These are phyloP conservation scores for Bambusicola thoracicus DNA, from an alignment of 2,113 vertebrate species.

Conservation along the genomic window DNA sequence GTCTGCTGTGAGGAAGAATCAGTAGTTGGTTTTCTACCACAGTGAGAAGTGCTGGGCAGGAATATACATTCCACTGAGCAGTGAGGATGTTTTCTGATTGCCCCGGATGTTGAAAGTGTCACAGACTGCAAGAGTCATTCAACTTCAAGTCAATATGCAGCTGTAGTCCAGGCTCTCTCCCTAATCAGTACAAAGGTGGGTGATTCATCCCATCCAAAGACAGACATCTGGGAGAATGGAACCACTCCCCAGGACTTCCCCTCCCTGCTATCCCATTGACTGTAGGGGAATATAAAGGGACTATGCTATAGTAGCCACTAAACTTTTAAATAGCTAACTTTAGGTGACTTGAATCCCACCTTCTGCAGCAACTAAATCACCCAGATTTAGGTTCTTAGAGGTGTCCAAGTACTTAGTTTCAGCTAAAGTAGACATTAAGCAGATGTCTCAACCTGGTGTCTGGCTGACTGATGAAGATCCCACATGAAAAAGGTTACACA, in stretches of 20 bases:
- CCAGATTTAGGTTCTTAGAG: not conserved
- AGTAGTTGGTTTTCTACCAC: not conserved
- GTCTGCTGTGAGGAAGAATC: not conserved
- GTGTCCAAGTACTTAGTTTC: not conserved
- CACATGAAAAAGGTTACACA: not conserved
- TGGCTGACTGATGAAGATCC: not conserved
- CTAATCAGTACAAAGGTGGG: not conserved
- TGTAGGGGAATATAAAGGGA: not conserved
- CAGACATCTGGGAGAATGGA: not conserved
- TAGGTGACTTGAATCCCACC: not conserved
- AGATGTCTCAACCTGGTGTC: not conserved
- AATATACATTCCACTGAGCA: not conserved
- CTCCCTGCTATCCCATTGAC: not conserved
- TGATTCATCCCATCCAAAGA: constrained; percentile 11
- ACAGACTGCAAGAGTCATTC: not conserved
- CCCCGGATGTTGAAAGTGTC: not conserved
- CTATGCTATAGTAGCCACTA: not conserved
- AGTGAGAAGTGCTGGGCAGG: not conserved
- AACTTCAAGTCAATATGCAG: not conserved
- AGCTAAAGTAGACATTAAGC: not conserved
- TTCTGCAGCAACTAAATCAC: not conserved
- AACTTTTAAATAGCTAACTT: not conserved
- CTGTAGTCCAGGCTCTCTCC: not conserved
- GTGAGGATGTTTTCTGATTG: not conserved
- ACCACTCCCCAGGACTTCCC: not conserved